phyloP scores from a whole-genome alignment of 2,797 vertebrate species.

The Gymnoscopelus microlampas region DNA sequence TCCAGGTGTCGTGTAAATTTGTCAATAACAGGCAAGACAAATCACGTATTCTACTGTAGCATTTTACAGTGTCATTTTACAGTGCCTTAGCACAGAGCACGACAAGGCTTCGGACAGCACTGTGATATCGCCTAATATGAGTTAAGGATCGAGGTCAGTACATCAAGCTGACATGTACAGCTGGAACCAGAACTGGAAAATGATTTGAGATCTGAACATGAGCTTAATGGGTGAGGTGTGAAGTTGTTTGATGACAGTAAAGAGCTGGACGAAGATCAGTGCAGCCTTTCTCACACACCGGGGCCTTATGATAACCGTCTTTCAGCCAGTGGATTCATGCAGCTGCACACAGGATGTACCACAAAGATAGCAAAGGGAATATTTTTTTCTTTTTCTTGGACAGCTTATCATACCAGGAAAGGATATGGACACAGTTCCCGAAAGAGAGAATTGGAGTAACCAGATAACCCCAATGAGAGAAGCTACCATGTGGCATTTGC shows the following conservation, averaged over 20 bases:
- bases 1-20: slow-evolving; percentile 15
- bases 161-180: slow-evolving; percentile 44
- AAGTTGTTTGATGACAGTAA: slow-evolving; percentile 29
- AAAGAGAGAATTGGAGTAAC: too few species aligned
- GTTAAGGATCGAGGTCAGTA: slow-evolving; percentile 46
- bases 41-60: slow-evolving; percentile 16
- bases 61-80: slow-evolving; percentile 44
- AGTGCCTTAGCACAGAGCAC: slow-evolving; percentile 9
- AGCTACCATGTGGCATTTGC: slow-evolving; percentile 26
- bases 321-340: slow-evolving; percentile 6
- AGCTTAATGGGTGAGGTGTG: slow-evolving; percentile 53
- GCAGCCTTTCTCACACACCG: background rate
- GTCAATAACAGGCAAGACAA: slow-evolving; percentile 20
- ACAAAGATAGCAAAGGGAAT: slow-evolving; percentile 16
- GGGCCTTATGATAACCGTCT: background rate
- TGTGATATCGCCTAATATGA: slow-evolving; percentile 41
- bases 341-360: slow-evolving; percentile 14
- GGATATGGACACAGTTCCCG: slow-evolving; percentile 26
- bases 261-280: slow-evolving; percentile 18
- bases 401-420: slow-evolving; percentile 13
- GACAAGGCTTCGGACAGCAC: slow-evolving; percentile 9
- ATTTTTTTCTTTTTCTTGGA: background rate
- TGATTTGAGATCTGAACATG: slow-evolving; percentile 46
- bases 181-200: slow-evolving; percentile 50
- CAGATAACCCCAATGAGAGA: slow-evolving; percentile 45